These are phyloP conservation scores for Aphrocallistes beatrix DNA, from an alignment of 37 sponge, comb jelly and placozoan species.

Conservation along the genomic window DNA sequence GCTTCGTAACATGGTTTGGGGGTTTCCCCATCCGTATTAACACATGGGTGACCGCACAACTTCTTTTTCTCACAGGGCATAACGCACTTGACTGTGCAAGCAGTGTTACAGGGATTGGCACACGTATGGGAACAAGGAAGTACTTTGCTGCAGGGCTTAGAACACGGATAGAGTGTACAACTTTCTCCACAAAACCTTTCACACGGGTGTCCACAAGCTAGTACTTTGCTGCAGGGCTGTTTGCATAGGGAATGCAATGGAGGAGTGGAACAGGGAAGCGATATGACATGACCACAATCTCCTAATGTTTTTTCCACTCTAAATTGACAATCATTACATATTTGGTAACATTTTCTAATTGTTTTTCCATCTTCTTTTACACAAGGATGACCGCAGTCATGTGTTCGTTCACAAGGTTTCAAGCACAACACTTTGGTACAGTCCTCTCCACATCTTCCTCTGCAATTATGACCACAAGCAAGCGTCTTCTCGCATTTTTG, in stretches of 20 bases:
- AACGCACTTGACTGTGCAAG: neutral
- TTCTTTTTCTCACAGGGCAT: neutral
- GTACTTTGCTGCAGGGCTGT: neutral
- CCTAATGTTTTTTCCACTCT: neutral
- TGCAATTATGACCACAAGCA: slow-evolving; percentile 31
- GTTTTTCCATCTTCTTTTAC: neutral
- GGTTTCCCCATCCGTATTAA: neutral
- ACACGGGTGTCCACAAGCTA: neutral
- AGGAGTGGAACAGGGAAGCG: neutral
- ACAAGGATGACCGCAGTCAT: neutral
- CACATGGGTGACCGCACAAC: neutral
- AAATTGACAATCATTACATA: neutral
- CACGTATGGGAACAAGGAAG: neutral
- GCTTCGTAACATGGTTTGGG: neutral
- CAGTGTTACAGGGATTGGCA: neutral
- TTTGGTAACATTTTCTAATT: neutral
- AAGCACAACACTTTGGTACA: slow-evolving; percentile 1
- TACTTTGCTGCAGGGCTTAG: neutral
- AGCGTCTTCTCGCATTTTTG: slow-evolving; percentile 13
- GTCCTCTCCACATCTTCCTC: slow-evolving; percentile 13
- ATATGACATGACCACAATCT: neutral
- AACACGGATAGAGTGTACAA: neutral
- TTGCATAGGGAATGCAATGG: neutral
- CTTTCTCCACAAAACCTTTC: neutral
- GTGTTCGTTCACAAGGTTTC: neutral